phyloP scores from a whole-genome alignment of 2,113 vertebrate species.

The Scytalopus superciliaris region DNA sequence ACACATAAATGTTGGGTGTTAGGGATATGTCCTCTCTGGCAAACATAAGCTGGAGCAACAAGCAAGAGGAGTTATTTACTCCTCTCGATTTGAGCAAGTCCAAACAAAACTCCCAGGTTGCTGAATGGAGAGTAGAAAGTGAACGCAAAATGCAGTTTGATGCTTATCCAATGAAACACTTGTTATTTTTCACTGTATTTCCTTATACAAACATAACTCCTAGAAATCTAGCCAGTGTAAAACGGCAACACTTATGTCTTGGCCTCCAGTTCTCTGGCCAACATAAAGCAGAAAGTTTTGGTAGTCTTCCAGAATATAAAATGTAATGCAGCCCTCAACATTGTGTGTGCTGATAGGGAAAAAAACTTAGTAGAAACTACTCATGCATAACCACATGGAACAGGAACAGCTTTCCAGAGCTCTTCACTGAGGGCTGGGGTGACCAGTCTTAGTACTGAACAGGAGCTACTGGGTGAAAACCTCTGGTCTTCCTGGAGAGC shows the following conservation, averaged over 20 bases:
- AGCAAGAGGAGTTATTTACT: background rate
- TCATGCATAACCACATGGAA: background rate
- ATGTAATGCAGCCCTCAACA: background rate
- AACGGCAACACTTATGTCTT: background rate
- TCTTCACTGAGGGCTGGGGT: background rate
- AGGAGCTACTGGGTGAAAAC: background rate
- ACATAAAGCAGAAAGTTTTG: background rate
- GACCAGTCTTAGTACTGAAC: background rate
- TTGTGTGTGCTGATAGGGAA: background rate
- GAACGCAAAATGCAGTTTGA: background rate
- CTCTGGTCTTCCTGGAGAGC: background rate
- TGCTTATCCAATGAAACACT: background rate
- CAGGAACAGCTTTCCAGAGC: background rate
- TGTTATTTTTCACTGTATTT: background rate
- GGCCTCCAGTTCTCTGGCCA: background rate
- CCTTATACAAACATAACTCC: background rate
- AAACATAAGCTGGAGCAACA: background rate
- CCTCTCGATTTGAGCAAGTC: background rate
- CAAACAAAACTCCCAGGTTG: background rate
- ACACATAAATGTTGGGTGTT: background rate
- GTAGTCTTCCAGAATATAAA: conserved; percentile 4
- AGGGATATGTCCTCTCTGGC: background rate
- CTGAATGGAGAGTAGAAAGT: background rate
- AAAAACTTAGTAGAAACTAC: background rate
- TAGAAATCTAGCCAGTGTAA: background rate